Conservation (phyloP, 2,113 vertebrate genomes). For the Lasiurus cinereus region DNA sequence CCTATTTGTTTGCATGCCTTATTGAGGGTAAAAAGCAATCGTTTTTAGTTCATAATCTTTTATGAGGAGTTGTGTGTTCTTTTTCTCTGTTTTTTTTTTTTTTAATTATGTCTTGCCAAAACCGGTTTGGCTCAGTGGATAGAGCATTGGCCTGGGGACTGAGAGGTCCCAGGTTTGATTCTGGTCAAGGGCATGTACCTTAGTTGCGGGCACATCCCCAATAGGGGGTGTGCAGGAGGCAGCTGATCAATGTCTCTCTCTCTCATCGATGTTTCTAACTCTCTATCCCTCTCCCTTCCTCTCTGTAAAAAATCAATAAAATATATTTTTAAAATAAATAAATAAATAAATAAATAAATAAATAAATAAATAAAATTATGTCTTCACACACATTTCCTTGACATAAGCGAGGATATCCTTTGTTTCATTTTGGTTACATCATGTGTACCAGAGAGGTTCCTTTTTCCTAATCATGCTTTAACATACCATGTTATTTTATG, state of each 20-base stretch:
- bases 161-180: too few relatives aligned
- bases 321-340: too few relatives aligned
- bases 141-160: too few relatives aligned
- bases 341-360: too few relatives aligned
- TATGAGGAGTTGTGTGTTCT: neutral
- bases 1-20: neutral
- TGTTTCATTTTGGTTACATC: neutral
- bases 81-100: neutral
- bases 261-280: too few relatives aligned
- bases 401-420: neutral
- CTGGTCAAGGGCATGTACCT: too few relatives aligned
- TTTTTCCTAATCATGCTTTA: neutral
- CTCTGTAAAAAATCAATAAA: too few relatives aligned
- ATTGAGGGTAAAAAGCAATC: neutral
- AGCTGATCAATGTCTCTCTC: too few relatives aligned
- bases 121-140: too few relatives aligned
- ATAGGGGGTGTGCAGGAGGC: too few relatives aligned
- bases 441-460: neutral
- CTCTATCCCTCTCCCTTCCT: too few relatives aligned
- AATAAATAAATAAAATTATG: neutral
- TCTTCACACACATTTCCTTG: neutral
- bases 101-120: neutral
- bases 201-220: too few relatives aligned
- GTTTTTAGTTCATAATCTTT: neutral
- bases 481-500: neutral